Base-by-base conservation (phyloP, 2,888 invertebrate species). In the Malacosoma neustria region DNA sequence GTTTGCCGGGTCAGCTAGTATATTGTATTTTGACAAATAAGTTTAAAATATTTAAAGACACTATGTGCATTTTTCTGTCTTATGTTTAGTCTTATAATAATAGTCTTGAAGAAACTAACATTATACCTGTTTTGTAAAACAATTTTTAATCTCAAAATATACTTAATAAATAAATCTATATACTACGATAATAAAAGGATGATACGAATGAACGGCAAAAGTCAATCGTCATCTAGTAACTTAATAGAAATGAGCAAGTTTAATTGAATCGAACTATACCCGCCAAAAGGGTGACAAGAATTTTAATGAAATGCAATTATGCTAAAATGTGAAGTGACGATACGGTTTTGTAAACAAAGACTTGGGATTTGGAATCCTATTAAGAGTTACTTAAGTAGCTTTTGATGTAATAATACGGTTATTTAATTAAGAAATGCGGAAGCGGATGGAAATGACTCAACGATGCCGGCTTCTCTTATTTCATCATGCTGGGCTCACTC, bases 251-350 rank as follows among this genome's bases (percentile, higher is more conserved):
- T 68, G 68, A 68, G 62, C 64, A 65, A 61, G 67, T 77, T 72
- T 79, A 80, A 81, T 82, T 81, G 72, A 79, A 80, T 76, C 58
- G 53, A 68, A 66, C 59, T 45, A 48, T 43, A 48, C 51, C 57
- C 51, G 51, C 48, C 50, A 49, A 63, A 72, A 73, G 69, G 71
- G 69, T 65, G 63, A 57, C 59, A 54, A 63, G 65, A 74, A 72
- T 73, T 71, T 71, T 59, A 71, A 70, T 71, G 65, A 60, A 64
- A 62, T 57, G 56, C 54, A 55, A 61, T 67, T 67, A 61, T 48
- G 51, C 46, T 55, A 49, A 50, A 53, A 50, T 32, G 33, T 55
- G 49, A 50, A 53, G 51, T 32, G 33, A 41, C 46, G 45, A 14
- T 14, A n/a, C 3, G 37, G 37, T 44, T 46, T 43, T 49, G 45